Base-by-base conservation (phyloP, 2,113 vertebrate genomes). In the Egretta garzetta region DNA sequence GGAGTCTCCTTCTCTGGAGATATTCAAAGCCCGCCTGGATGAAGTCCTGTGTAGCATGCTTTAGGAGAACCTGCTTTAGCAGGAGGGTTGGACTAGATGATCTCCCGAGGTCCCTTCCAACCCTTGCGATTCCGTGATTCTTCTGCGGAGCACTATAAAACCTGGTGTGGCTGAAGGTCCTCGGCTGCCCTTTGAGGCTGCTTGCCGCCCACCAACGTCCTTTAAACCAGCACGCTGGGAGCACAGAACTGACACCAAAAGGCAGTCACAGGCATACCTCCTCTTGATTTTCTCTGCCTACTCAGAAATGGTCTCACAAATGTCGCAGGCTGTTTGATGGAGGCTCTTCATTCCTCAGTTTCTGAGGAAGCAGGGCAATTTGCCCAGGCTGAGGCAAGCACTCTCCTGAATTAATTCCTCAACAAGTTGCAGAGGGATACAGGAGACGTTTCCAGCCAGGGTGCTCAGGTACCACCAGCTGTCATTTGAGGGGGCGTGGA, bases 101-200 rank as follows among this genome's bases (percentile, higher is more conserved):
- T n/a, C n/a, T n/a, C n/a, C n/a, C n/a, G n/a, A n/a, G n/a, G n/a
- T n/a, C n/a, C n/a, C n/a, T n/a, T n/a, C n/a, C n/a, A n/a, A n/a
- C n/a, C n/a, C n/a, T n/a, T n/a, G n/a, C n/a, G n/a, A n/a, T n/a
- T n/a, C n/a, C n/a, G n/a, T n/a, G n/a, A n/a, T n/a, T n/a, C n/a
- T n/a, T n/a, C 56, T 75, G 18, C 8, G 1, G 0, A 1, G 20
- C 0, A 0, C 73, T 81, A 18, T 71, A 43, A 84, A 70, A 35
- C 30, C 37, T 30, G 4, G 8, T 9, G 37, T n/a, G 23, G 28
- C 59, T 71, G n/a, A 33, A 43, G 41, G 53, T 59, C 27, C 53
- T 86, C 3, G 0, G 32, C n/a, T 86, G 32, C 49, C 6, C 0
- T 12, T 0, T 17, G 22, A 60, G 37, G 35, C 55, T 66, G 27